Conservation (phyloP, 2,113 vertebrate genomes). For the Erpornis zantholeuca region DNA sequence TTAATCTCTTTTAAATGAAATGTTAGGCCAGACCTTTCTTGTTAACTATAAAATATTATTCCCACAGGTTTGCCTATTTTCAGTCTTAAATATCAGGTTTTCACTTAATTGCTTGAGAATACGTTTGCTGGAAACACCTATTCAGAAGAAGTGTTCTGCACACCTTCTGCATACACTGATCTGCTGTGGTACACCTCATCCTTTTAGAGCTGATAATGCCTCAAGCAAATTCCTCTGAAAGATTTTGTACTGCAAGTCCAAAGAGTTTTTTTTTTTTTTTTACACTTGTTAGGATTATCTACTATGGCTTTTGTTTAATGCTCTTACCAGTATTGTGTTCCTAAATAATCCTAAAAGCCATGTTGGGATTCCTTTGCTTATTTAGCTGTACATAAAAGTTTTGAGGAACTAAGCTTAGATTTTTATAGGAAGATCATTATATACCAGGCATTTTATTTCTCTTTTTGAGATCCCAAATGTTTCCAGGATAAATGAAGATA, state of each 20-base stretch:
- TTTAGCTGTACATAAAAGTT: neutral
- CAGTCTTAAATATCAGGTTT: constrained; percentile 37
- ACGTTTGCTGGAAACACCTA: neutral
- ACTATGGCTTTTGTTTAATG: neutral
- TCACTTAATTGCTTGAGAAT: neutral
- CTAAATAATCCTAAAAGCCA: neutral
- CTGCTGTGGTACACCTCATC: neutral
- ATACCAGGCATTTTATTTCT: neutral
- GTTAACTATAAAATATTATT: constrained; percentile 40
- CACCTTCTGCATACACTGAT: neutral
- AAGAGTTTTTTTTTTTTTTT: neutral
- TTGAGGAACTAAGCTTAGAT: neutral
- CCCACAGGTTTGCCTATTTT: constrained; percentile 7
- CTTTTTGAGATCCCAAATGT: neutral
- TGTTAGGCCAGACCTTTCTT: neutral
- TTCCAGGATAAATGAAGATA: neutral
- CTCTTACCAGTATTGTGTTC: neutral
- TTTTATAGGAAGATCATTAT: neutral
- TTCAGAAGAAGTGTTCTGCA: neutral
- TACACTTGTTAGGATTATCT: neutral
- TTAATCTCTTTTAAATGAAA: constrained; percentile 49
- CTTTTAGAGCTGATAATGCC: neutral
- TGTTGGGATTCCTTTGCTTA: constrained; percentile 1
- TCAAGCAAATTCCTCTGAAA: neutral
- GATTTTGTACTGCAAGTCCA: neutral